Conservation (phyloP, 2,888 invertebrate genomes). For the Lasioglossum marginatum region DNA sequence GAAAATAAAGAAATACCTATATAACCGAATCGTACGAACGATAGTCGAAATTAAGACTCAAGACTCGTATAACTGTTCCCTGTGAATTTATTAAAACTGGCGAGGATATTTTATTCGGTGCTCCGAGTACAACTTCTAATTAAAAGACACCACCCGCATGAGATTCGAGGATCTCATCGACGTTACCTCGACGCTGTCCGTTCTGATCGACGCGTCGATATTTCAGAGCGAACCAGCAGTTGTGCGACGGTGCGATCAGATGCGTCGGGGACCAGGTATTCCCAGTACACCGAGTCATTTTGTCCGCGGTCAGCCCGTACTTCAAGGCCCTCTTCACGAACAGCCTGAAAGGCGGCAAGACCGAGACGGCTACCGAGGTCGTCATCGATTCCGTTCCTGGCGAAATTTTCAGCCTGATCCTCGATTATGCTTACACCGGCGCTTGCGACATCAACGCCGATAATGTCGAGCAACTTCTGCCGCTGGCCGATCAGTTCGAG, state of each 20-base stretch:
- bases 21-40: not conserved
- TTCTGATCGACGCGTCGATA: not conserved
- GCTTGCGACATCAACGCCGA: slow-evolving; percentile 87
- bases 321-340: slow-evolving; percentile 90
- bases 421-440: slow-evolving; percentile 92
- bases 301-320: slow-evolving; percentile 90
- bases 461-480: slow-evolving; percentile 89
- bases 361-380: slow-evolving; percentile 87
- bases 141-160: too few species aligned
- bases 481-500: slow-evolving; percentile 90
- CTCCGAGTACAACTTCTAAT: too few species aligned
- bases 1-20: not conserved
- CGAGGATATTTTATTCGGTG: too few species aligned
- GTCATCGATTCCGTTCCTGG: slow-evolving; percentile 86
- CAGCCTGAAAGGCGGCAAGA: slow-evolving; percentile 87
- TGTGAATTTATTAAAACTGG: not conserved
- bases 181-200: not conserved
- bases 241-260: slow-evolving; percentile 90
- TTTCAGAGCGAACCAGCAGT: slow-evolving; percentile 86
- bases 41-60: not conserved
- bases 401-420: slow-evolving; percentile 87
- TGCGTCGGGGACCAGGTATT: slow-evolving; percentile 88
- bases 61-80: too few species aligned
- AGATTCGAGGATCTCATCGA: not conserved
- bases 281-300: slow-evolving; percentile 89